These are phyloP conservation scores for Acleris literana DNA, from an alignment of 2,888 invertebrate genomes.

Conservation along the genomic window DNA sequence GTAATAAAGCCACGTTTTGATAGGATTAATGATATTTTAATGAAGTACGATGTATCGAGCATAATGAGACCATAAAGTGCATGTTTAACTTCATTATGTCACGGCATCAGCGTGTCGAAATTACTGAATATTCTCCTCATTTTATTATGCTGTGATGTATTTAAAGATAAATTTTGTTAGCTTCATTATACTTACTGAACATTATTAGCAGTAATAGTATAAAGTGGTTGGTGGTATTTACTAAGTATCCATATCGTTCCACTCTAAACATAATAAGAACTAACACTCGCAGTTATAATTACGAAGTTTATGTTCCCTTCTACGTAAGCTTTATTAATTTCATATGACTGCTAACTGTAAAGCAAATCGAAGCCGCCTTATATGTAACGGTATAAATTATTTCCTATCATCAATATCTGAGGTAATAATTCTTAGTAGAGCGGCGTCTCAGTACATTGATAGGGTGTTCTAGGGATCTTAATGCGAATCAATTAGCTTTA, in stretches of 20 bases:
- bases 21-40: conserved; percentile 65
- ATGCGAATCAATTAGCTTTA: too few species aligned
- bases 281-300: conserved; percentile 19
- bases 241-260: too few species aligned
- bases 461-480: not conserved
- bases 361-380: conserved; percentile 4
- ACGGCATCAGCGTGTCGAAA: conserved; percentile 25
- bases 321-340: conserved; percentile 1
- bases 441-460: not conserved
- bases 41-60: conserved; percentile 47
- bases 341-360: conserved; percentile 11
- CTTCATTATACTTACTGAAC: not conserved
- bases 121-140: conserved; percentile 11
- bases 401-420: not conserved
- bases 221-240: too few species aligned
- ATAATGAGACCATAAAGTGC: conserved; percentile 39
- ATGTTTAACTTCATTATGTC: conserved; percentile 34
- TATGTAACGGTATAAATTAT: conserved; percentile 3
- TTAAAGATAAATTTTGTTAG: not conserved
- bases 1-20: conserved; percentile 47
- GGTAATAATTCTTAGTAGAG: not conserved
- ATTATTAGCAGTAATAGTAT: too few species aligned
- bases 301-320: not conserved
- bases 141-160: conserved; percentile 7
- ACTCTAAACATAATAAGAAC: not conserved